These are phyloP conservation scores for Leiothrix lutea DNA, from an alignment of 2,113 vertebrate species.

Conservation along the genomic window DNA sequence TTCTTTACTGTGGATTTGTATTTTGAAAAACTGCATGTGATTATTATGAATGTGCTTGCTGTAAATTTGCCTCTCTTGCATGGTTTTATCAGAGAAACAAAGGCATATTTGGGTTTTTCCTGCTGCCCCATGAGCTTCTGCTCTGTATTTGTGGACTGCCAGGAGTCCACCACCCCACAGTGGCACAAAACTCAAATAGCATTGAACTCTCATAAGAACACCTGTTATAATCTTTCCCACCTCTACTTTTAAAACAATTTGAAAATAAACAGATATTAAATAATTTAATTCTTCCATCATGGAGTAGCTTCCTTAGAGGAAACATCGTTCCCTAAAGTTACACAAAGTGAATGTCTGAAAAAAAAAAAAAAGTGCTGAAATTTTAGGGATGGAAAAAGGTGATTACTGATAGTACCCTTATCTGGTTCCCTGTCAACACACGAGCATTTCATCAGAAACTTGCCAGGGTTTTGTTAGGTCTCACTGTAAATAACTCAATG, in stretches of 20 bases:
- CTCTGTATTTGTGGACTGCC: not conserved
- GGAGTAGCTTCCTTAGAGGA: not conserved
- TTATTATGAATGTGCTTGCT: not conserved
- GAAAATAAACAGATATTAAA: not conserved
- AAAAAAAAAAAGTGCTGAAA: not conserved
- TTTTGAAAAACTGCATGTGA: not conserved
- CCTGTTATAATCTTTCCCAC: not conserved
- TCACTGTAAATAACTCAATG: not conserved
- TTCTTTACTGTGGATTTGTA: not conserved
- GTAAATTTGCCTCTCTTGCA: not conserved
- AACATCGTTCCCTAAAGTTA: not conserved
- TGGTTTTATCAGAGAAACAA: not conserved
- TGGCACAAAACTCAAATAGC: not conserved
- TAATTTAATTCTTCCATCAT: not conserved
- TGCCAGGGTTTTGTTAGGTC: not conserved
- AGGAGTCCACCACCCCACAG: too few relatives aligned
- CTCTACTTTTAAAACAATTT: not conserved
- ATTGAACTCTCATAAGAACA: not conserved
- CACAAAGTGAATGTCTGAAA: not conserved
- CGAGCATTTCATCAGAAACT: not conserved
- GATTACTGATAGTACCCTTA: not conserved
- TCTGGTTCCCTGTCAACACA: not conserved
- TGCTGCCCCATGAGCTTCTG: rapidly evolving
- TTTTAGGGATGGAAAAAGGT: not conserved
- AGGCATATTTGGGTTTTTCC: not conserved